Evolutionary conservation across 2,888 invertebrate species (phyloP), one percentile per base, ranked within the genome.

Genomic region (Megastigmus dorsalis): DNA sequence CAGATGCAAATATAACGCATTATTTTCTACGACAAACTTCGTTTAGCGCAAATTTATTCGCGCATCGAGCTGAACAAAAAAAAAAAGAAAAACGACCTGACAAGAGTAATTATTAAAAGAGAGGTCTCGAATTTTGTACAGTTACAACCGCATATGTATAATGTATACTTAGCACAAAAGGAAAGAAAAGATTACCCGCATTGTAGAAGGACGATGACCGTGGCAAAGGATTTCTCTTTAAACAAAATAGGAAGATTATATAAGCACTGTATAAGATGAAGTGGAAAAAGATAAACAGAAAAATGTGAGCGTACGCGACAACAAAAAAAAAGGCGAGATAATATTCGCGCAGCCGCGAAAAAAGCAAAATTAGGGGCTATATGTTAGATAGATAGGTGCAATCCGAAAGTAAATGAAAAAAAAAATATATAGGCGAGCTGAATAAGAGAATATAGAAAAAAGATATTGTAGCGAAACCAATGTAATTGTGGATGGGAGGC

Each of bases 91-190:
- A 13, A 13, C 13, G 48, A 50, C 7, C 23, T 3, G 6, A 33
- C 23, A 50, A 63, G 0, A 10, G 15, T 13, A 30, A 54, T 3
- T 2, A n/a, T 15, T 5, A 30, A 60, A 33, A 41, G 28, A 15
- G 6, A n/a, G 33, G 23, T 2, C 28, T 4, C 36, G 18, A 13
- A 43, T 41, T 62, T 62, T 62, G 52, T 62, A 69, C 38, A 62
- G 69, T 54, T 26, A 15, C 26, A 43, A 57, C 36, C 10, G 18
- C 30, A 43, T 45, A 33, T 59, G 20, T 38, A 59, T 41, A n/a
- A 38, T 30, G 50, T 30, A 30, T 33, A 52, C 52, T 23, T 62
- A 62, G 60, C 60, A 52, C 59, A 57, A 68, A 68, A 59, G 15
- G 3, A 20, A 43, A 38, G 5, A 10, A 10, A 33, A 23, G 33